These are phyloP conservation scores for Thripadectes ignobilis DNA, from an alignment of 2,797 vertebrate genomes.

Conservation along the genomic window DNA sequence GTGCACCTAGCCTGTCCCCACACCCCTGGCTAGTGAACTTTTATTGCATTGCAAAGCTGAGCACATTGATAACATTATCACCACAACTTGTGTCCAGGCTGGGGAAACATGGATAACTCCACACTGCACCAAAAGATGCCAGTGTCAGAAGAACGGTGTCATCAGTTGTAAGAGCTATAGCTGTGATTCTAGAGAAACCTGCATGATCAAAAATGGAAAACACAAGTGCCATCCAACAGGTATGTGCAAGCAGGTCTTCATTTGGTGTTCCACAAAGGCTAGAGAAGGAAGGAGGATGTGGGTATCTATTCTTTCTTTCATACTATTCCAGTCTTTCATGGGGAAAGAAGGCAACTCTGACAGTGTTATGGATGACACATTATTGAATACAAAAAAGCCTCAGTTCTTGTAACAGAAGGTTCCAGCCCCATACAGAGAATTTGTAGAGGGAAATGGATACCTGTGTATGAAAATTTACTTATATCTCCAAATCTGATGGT, in stretches of 20 bases:
- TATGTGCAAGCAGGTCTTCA: not conserved
- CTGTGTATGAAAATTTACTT: not conserved
- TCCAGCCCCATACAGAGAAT: not conserved
- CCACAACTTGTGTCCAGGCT: constrained; percentile 65
- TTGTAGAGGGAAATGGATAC: constrained; percentile 1
- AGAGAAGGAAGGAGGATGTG: not conserved
- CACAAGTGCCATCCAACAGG: constrained; percentile 78
- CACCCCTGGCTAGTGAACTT: not conserved
- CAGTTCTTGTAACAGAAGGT: not conserved
- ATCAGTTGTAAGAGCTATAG: constrained; percentile 70
- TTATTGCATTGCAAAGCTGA: not conserved
- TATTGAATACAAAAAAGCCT: not conserved
- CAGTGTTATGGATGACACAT: not conserved
- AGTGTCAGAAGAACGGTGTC: constrained; percentile 73
- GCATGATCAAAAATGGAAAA: constrained; percentile 73
- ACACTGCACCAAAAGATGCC: constrained; percentile 78
- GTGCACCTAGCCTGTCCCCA: not conserved
- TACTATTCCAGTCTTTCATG: not conserved
- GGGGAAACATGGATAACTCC: constrained; percentile 79
- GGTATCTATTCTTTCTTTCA: not conserved
- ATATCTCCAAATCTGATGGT: not conserved
- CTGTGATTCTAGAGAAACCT: constrained; percentile 75
- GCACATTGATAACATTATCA: not conserved
- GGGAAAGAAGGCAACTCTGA: not conserved
- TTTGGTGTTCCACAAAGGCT: not conserved